A percentile compares a stretch with the other conserved stretches of the same genome.
Conservation (phyloP, 2,113 vertebrate species). For the Motacilla tschutschensis region DNA sequence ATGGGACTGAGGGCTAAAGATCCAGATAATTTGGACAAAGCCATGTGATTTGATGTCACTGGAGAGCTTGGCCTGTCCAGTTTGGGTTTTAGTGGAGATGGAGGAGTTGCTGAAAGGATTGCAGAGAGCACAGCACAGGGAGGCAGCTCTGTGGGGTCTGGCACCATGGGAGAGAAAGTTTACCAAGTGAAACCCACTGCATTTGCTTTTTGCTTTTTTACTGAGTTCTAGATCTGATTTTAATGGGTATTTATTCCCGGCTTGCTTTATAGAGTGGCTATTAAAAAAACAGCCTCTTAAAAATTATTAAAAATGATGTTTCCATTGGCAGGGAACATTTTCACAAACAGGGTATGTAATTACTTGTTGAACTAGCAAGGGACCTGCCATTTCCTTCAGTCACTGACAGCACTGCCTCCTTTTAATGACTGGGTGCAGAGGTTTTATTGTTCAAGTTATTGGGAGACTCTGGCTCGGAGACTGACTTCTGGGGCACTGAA, state of each 20-base stretch:
- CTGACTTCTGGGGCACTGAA: not conserved
- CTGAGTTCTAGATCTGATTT: not conserved
- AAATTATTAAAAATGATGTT: conserved; percentile 9
- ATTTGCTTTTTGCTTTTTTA: not conserved
- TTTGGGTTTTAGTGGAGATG: not conserved
- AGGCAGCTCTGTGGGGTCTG: not conserved
- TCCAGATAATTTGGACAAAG: not conserved
- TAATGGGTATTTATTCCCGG: conserved; percentile 15
- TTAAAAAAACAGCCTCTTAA: conserved; percentile 17
- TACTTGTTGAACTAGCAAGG: not conserved
- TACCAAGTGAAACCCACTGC: not conserved
- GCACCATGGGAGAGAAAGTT: not conserved
- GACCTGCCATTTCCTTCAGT: not conserved
- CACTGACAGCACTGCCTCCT: not conserved
- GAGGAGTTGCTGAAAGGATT: not conserved
- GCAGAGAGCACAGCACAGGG: not conserved
- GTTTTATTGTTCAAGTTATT: not conserved
- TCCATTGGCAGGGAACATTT: conserved; percentile 21
- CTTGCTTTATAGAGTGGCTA: conserved; percentile 8
- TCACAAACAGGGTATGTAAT: not conserved
- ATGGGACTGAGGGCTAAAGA: not conserved
- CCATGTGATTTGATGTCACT: not conserved
- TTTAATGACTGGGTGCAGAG: not conserved
- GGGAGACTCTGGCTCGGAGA: not conserved
- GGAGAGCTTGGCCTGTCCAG: not conserved